Evolutionary conservation across 2,113 vertebrate species (phyloP).

Genomic region (Xenus cinereus): DNA sequence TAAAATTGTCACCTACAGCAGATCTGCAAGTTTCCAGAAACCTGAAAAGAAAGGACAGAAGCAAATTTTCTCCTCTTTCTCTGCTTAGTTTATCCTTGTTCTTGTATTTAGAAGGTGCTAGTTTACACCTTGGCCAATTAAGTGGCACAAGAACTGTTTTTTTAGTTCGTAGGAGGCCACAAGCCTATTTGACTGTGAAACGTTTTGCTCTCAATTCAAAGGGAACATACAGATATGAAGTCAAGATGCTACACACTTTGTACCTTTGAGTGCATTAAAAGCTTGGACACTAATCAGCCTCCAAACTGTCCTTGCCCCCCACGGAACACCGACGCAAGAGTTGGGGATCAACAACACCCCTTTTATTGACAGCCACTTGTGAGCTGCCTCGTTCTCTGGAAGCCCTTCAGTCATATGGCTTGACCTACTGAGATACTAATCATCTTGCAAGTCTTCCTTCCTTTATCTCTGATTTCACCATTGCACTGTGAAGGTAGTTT

Average conservation of each 20-base stretch:
- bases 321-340: fast-evolving
- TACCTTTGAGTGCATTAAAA: not conserved
- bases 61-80: not conserved
- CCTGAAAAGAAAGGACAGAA: not conserved
- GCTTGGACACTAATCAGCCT: not conserved
- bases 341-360: not conserved
- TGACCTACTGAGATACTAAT: not conserved
- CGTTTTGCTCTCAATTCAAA: not conserved
- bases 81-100: not conserved
- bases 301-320: not conserved
- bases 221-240: not conserved
- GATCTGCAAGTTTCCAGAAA: not conserved
- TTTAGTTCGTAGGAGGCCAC: not conserved
- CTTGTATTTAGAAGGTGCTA: not conserved
- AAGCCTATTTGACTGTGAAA: not conserved
- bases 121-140: not conserved
- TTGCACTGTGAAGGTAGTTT: not conserved
- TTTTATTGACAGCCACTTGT: not conserved
- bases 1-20: not conserved
- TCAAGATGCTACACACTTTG: not conserved
- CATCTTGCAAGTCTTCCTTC: not conserved
- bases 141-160: not conserved
- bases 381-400: not conserved
- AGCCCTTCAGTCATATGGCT: not conserved
- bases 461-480: not conserved